Conservation (phyloP, 2,888 invertebrate species). For the Callimorpha dominula region DNA sequence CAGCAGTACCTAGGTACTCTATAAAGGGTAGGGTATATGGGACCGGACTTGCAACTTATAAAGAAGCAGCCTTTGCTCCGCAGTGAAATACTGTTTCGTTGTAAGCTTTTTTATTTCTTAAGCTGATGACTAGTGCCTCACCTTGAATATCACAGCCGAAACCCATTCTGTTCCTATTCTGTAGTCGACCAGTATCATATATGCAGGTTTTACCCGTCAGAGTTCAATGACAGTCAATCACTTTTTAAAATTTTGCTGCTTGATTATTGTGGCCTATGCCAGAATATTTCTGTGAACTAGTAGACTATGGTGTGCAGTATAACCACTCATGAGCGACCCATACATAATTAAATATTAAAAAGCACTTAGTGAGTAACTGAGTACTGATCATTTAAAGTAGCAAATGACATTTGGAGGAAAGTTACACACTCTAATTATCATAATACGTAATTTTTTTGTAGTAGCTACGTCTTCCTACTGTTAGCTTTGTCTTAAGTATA, state of each 20-base stretch:
- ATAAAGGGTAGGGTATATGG: background rate
- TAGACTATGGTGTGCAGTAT: background rate
- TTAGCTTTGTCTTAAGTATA: slow-evolving; percentile 2
- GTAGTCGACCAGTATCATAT: background rate
- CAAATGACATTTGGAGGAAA: background rate
- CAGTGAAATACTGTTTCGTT: background rate
- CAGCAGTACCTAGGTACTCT: too few species aligned
- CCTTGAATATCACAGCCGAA: background rate
- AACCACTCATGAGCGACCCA: background rate
- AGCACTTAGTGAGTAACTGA: too few species aligned
- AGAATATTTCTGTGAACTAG: too few species aligned
- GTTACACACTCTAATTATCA: background rate
- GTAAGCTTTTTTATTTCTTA: background rate
- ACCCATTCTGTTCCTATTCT: background rate
- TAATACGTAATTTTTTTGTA: background rate
- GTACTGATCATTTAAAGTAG: too few species aligned
- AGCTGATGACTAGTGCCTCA: background rate
- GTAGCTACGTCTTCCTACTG: background rate
- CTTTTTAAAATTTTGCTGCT: background rate
- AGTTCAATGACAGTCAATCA: background rate
- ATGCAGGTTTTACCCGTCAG: background rate
- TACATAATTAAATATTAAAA: background rate
- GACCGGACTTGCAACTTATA: background rate
- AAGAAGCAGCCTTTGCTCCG: background rate
- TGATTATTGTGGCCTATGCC: too few species aligned